These are phyloP conservation scores for Fabriciana adippe DNA, from an alignment of 2,888 invertebrate genomes.

Conservation along the genomic window DNA sequence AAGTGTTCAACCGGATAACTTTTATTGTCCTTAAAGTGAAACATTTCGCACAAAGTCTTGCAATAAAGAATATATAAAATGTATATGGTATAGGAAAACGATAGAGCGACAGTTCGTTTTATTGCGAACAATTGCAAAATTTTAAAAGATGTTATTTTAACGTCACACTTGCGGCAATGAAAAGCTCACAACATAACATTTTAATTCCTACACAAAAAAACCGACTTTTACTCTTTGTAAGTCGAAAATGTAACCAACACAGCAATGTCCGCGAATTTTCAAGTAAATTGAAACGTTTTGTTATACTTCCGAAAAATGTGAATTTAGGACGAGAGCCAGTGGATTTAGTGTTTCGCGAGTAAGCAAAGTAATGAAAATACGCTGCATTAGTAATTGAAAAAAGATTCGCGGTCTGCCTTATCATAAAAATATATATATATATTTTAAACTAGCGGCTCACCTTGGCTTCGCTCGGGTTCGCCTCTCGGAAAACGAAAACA, in stretches of 20 bases:
- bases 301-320: conserved; percentile 13
- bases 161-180: conserved; percentile 22
- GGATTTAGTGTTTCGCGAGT: conserved; percentile 7
- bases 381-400: conserved; percentile 18
- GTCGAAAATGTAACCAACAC: conserved; percentile 27
- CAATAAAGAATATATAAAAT: conserved; percentile 6
- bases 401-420: background rate
- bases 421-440: conserved; percentile 8
- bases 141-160: conserved; percentile 23
- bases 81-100: background rate
- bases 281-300: conserved; percentile 30
- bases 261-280: conserved; percentile 24
- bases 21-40: background rate
- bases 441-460: too few species aligned
- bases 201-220: conserved; percentile 25
- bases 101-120: background rate
- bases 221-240: conserved; percentile 25
- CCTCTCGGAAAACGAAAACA: too few species aligned
- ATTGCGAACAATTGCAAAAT: conserved; percentile 17
- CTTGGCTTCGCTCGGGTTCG: too few species aligned
- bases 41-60: background rate
- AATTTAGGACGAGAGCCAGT: conserved; percentile 19
- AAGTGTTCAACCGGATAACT: too few species aligned
- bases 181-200: conserved; percentile 29
- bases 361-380: conserved; percentile 14